phyloP scores from a whole-genome alignment of 2,888 invertebrate species.

The Odontothrips loti region DNA sequence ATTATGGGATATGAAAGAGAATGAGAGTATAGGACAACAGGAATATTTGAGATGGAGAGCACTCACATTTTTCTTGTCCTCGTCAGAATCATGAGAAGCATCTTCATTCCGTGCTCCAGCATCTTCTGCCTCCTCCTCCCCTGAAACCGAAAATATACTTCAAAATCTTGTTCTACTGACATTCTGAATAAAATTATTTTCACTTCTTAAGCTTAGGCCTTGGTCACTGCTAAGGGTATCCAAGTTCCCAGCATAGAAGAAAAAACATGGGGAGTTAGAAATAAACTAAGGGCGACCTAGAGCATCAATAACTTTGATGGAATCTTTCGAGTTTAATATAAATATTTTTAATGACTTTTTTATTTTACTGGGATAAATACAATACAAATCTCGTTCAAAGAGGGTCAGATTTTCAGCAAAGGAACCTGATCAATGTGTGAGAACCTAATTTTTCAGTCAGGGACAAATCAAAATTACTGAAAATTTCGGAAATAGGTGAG shows the following conservation, averaged over 20 bases:
- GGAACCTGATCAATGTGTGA: not conserved
- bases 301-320: not conserved
- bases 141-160: constrained; percentile 42
- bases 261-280: not conserved
- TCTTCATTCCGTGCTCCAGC: constrained; percentile 52
- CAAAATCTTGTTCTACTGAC: not conserved
- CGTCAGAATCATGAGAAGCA: constrained; percentile 72
- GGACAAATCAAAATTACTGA: not conserved
- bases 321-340: not conserved
- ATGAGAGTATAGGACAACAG: constrained; percentile 30
- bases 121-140: constrained; percentile 67
- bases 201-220: not conserved
- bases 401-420: not conserved
- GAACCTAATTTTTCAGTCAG: not conserved
- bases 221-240: not conserved
- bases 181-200: not conserved
- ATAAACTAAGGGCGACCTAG: no score
- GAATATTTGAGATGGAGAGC: constrained; percentile 28
- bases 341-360: not conserved
- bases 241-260: not conserved
- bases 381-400: not conserved
- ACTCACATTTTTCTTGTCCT: constrained; percentile 57
- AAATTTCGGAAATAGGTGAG: not conserved
- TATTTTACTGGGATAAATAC: not conserved
- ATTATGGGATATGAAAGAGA: constrained; percentile 31